Evolutionary conservation across 2,888 invertebrate species (phyloP), one percentile per base, ranked within the genome.

Genomic region (Morinoia aosen): DNA sequence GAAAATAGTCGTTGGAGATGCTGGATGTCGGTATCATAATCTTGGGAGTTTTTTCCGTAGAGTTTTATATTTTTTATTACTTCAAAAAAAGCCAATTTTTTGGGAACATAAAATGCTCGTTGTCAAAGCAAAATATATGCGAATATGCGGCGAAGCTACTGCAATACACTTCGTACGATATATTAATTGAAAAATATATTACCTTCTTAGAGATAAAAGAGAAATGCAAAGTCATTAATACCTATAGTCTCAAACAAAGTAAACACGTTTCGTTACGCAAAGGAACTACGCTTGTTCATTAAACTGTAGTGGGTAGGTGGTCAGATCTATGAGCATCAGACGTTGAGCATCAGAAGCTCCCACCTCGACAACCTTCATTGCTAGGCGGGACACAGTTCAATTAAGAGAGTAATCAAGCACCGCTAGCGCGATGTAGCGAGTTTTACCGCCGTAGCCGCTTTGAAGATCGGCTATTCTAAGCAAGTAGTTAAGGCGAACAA

Each of bases 381-480:
- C 40, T 40, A 90, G 90, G 39, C 90, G 90, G 40, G 48, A 90
- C 39, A 0, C 40, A 48, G 39, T 90, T 90, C 90, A 90, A 40
- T 90, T 90, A 76, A 90, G 90, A 90, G 90, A 39, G 90, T 90
- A 90, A 90, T 90, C 39, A 90, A 76, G 76, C 76, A 16, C 76
- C 76, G 76, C 76, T 76, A 76, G 90, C 48, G 90, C 90, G 48
- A 90, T 90, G 48, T 48, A 39, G 90, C 10, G 19, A 40, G 16
- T 90, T 90, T 90, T 90, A 40, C 33, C 90, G 8, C 40, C 16
- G 90, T 8, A 39, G 90, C 39, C 40, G 16, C 90, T 90, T 90
- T 90, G 90, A 90, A 90, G 40, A 40, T 39, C 90, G 76, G 90
- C 90, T 40, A 90, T 48, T 90, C 90, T 90, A 40, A 90, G 90